Evolutionary conservation across 2,797 vertebrate species (phyloP).

Genomic region (Anguilla obscura): DNA sequence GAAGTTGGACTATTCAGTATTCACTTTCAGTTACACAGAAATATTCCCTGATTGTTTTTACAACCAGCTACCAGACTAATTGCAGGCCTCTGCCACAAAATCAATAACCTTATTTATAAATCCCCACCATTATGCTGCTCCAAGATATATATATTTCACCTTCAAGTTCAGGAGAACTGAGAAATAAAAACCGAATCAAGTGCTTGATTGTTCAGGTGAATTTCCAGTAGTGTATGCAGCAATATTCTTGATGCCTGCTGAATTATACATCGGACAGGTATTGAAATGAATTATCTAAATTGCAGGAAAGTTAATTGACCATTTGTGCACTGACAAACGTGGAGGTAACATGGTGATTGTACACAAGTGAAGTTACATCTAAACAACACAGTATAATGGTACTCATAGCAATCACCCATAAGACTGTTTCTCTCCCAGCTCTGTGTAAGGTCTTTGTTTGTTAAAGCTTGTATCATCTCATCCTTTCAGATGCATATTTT

Average conservation of each 20-base stretch:
- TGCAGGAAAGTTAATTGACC: background rate
- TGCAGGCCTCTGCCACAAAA: background rate
- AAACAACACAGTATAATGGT: background rate
- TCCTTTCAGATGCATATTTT: background rate
- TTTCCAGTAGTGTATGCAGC: background rate
- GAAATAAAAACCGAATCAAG: background rate
- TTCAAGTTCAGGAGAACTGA: background rate
- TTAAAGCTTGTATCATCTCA: background rate
- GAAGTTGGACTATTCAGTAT: background rate
- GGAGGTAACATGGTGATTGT: background rate
- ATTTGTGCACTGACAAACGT: background rate
- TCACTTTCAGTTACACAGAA: background rate
- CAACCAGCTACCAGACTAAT: background rate
- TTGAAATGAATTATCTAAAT: background rate
- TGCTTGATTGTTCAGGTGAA: background rate
- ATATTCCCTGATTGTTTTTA: background rate
- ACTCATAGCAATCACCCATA: background rate
- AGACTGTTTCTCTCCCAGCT: background rate
- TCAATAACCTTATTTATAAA: background rate
- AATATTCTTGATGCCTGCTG: background rate
- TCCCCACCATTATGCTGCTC: background rate
- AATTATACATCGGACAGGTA: background rate
- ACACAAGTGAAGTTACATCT: background rate
- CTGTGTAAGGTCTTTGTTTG: background rate
- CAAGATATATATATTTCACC: background rate